phyloP scores from a whole-genome alignment of 2,888 invertebrate species.

The Steinernema carpocapsae region DNA sequence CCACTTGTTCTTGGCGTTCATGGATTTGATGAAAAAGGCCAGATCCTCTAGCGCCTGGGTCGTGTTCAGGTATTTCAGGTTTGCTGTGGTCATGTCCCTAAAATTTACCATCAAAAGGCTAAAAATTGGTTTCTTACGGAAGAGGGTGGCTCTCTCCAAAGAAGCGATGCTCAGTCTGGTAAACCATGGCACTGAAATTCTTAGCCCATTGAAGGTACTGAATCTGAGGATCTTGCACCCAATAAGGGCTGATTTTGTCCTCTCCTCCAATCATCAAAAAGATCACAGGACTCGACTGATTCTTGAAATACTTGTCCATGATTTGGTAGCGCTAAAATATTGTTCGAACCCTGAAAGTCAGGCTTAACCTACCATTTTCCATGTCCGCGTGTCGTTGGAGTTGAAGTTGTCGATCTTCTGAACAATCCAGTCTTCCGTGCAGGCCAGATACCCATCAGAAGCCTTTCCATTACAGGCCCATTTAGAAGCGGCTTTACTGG shows the following conservation, averaged over 20 bases:
- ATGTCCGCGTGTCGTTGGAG: not conserved
- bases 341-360: not conserved
- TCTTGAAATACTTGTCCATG: constrained; percentile 25
- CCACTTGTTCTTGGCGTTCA: constrained; percentile 73
- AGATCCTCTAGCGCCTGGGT: constrained; percentile 79
- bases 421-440: not conserved
- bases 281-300: not conserved
- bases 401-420: constrained; percentile 2
- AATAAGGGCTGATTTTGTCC: not conserved
- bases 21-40: constrained; percentile 80
- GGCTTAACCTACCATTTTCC: not conserved
- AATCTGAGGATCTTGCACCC: constrained; percentile 12
- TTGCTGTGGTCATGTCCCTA: constrained; percentile 79
- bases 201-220: constrained; percentile 39
- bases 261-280: constrained; percentile 39
- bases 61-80: constrained; percentile 79
- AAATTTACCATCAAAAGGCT: not conserved
- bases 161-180: constrained; percentile 38
- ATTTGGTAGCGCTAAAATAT: constrained; percentile 20
- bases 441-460: not conserved
- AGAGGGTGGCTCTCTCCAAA: constrained; percentile 22
- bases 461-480: not conserved
- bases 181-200: constrained; percentile 34
- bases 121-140: not conserved
- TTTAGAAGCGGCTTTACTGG: no score